phyloP scores from a whole-genome alignment of 2,797 vertebrate species.

The Anas acuta region DNA sequence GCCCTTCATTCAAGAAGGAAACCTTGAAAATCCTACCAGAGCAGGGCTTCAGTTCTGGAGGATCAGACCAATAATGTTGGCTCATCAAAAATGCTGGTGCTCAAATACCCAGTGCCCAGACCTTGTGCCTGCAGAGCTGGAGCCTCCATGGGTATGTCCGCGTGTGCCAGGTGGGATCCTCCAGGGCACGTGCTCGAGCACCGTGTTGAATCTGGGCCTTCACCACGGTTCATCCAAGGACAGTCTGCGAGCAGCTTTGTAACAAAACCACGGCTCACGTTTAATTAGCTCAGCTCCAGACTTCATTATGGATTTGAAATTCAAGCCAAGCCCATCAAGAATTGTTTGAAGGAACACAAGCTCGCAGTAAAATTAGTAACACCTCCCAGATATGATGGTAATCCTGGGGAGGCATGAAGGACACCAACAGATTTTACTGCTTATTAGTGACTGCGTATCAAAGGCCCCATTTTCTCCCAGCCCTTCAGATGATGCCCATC shows the following conservation, averaged over 20 bases:
- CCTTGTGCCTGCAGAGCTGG: background rate
- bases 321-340: slow-evolving; percentile 17
- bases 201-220: background rate
- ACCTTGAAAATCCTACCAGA: background rate
- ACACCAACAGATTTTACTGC: background rate
- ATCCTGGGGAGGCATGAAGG: background rate
- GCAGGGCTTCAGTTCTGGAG: background rate
- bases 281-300: slow-evolving; percentile 26
- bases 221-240: background rate
- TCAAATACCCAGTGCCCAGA: background rate
- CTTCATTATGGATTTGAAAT: background rate
- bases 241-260: background rate
- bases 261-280: background rate
- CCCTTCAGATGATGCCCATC: background rate
- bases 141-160: fast-evolving
- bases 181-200: background rate
- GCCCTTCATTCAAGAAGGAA: background rate
- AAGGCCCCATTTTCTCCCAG: background rate
- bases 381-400: background rate
- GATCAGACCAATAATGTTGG: background rate
- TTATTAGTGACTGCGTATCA: background rate
- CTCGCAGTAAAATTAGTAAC: background rate
- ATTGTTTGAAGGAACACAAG: background rate
- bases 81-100: background rate
- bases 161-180: background rate